Base-by-base conservation (phyloP, 2,888 invertebrate genomes). In the Drosophila pullipes region DNA sequence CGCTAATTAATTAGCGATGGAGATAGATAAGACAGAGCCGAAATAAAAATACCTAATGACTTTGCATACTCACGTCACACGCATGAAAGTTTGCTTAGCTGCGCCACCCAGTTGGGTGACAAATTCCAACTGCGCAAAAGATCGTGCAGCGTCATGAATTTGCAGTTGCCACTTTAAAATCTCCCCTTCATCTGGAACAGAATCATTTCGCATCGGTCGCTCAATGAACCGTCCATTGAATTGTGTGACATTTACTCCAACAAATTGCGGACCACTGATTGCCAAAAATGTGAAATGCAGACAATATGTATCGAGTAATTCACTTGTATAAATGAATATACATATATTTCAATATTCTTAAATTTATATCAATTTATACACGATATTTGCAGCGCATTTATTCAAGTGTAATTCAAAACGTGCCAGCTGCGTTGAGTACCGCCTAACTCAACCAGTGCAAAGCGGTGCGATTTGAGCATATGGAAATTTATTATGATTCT, bases 341-440 rank as follows among this genome's bases (percentile, higher is more conserved):
- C 44, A 33, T 72, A 9, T 65, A 33, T 58, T 41, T 41, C 10
- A n/a, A 31, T 52, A 33, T 72, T 55, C 52, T 65, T 16, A 74
- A 87, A 90, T 90, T 87, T 69, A 82, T 86, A 82, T 84, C 90
- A 87, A 87, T 90, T 87, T 86, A 77, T 71, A 54, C 60, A 39
- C 41, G 63, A 78, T 87, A 68, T 69, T 67, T 89, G 73, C 74
- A 76, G 66, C 89, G 80, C 74, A 80, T 73, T 87, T 82, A 76
- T 74, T 86, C 66, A 76, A 73, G 64, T 74, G 85, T 72, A 82
- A 85, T 65, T 72, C 53, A 69, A 89, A 80, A 74, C 88, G 81
- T 65, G 78, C 68, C 85, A 89, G 74, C 76, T 85, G 85, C 77
- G 66, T 53, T 47, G 50, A 37, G 37, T 49, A 68, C 11, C 60